Evolutionary conservation across 2,113 vertebrate species (phyloP), one percentile per base, ranked within the genome.

Genomic region (Mungos mungo): DNA sequence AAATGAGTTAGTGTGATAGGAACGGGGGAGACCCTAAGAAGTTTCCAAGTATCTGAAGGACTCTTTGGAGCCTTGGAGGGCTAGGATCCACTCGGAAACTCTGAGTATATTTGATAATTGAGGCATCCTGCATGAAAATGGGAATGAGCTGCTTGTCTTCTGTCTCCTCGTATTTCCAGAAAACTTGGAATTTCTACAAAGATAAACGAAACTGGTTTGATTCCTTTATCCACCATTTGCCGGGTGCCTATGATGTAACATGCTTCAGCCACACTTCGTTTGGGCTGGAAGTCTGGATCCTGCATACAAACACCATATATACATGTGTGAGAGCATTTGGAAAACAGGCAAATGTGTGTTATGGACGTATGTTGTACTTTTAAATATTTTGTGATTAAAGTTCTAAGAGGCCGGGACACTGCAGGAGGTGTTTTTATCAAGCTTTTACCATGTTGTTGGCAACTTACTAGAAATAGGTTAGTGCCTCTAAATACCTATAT

Each of bases 381-480:
- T 38, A 19, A 77, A 19, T 52, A 10, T 87, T 89, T 38, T 69
- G 77, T 63, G 14, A 65, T 66, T 54, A 92, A 57, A 80, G 14
- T 71, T 72, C 69, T 88, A n/a, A 72, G 63, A 92, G 89, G 50
- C 66, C 12, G 81, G 76, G 85, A 50, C 76, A 88, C 3, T 52
- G 16, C 19, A 72, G 35, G 57, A 76, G 54, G 29, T 23, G 13
- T 88, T 84, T 54, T 33, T 76, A 38, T 18, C 60, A 81, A 82
- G 96, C 74, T 84, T 72, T 97, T 45, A 68, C 63, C 50, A 2
- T 66, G 45, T 80, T 50, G 7, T 74, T 93, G 86, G 45, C 35
- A 76, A 15, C 69, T 87, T 72, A 38, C 11, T 72, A 41, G 82
- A 86, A 21, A 16, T 92, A 33, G 9, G 66, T 90, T 35, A 41